A percentile compares a stretch with the other conserved stretches of the same genome.
These are phyloP conservation scores for Tortricodes alternella DNA, from an alignment of 2,888 invertebrate genomes.

Conservation along the genomic window DNA sequence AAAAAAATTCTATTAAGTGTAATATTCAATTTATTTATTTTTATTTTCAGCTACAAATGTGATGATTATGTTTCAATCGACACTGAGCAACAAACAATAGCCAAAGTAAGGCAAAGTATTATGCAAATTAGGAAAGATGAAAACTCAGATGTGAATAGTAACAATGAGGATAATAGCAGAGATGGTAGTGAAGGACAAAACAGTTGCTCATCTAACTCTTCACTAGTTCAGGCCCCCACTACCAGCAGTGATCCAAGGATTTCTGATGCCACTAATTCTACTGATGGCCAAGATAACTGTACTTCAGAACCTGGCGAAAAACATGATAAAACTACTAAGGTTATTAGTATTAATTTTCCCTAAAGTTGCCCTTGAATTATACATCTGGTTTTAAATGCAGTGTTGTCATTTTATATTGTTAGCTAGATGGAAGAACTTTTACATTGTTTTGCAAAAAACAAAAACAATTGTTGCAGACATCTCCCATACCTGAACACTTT, in stretches of 20 bases:
- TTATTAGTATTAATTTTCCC: conserved; percentile 37
- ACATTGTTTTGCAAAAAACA: too few relatives aligned
- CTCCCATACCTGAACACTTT: too few relatives aligned
- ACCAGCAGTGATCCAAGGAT: conserved; percentile 41
- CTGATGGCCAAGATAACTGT: conserved; percentile 45
- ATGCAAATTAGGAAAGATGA: conserved; percentile 53
- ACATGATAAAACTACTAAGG: conserved; percentile 58
- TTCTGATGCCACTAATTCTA: conserved; percentile 39
- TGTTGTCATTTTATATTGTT: too few relatives aligned
- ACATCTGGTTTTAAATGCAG: not conserved
- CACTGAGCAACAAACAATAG: conserved; percentile 79
- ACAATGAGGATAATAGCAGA: conserved; percentile 52
- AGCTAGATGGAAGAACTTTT: too few relatives aligned
- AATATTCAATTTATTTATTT: too few relatives aligned
- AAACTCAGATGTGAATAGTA: conserved; percentile 41
- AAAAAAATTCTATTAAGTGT: too few relatives aligned
- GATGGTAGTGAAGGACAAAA: conserved; percentile 48
- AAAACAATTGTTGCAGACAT: too few relatives aligned
- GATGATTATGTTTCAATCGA: conserved; percentile 91
- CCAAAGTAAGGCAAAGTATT: conserved; percentile 81
- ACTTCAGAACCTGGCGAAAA: conserved; percentile 55
- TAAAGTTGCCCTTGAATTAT: not conserved
- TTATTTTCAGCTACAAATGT: conserved; percentile 86
- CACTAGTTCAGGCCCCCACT: conserved; percentile 41
- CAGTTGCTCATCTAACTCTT: conserved; percentile 40